Base-by-base conservation (phyloP, 2,113 vertebrate genomes). In the Barbus barbus region DNA sequence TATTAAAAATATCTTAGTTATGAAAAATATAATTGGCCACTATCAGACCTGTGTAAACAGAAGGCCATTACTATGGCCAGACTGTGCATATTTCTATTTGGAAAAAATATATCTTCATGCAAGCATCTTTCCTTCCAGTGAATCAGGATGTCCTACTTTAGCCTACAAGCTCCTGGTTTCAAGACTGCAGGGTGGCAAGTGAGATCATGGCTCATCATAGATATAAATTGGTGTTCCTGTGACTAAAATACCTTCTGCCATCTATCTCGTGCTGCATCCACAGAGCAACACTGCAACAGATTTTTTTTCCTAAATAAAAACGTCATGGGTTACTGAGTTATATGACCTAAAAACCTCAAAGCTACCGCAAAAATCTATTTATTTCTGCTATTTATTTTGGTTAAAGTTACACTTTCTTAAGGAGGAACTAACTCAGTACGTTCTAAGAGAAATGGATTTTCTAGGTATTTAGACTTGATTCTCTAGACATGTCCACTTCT, bases 401-500 rank as follows among this genome's bases (percentile, higher is more conserved):
- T 56, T 76, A 58, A 56, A 58, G 31, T 12, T 36, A 33, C 31
- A n/a, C 20, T 60, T 60, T 38, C 28, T 58, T 5, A 58, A 18
- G 6, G 22, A 78, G 11, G 31, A 58, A 38, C 51, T 14, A 53
- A 0, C 22, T 24, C 24, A 9, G 33, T 13, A 18, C 0, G 31
- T 16, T 1, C 33, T 0, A 38, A 31, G 33, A 18, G 22, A 79
- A 73, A 63, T 61, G n/a, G 1, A 5, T 41, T 60, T 38, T 24
- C 5, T 33, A 26, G 18, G 31, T 24, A 44, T 78, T 76, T 48
- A 51, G 53, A 78, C 38, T 31, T 20, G 3, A 13, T 74, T 9
- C 8, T 36, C 26, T 85, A 36, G 67, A 26, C n/a, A 69, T 31
- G 44, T 65, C 48, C 48, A 74, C 80, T 67, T 84, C 71, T 83